Evolutionary conservation across 2,797 vertebrate species (phyloP).

Genomic region (Micropoecilia bifurca): DNA sequence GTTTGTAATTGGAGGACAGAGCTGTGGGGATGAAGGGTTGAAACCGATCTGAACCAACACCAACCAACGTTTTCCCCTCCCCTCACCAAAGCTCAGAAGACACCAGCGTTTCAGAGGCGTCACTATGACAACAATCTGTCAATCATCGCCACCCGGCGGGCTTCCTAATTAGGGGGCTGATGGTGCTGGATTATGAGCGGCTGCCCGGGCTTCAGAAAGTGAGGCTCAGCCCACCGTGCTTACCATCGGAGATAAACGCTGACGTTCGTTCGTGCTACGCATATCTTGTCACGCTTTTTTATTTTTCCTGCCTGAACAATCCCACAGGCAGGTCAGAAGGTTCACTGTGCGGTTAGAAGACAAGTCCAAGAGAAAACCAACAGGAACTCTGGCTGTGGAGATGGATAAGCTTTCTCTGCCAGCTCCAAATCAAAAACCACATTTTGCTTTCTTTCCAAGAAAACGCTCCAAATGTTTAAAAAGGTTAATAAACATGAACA

Average conservation of each 20-base stretch:
- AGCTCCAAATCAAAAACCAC: conserved; percentile 32
- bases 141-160: conserved; percentile 64
- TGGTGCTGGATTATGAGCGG: conserved; percentile 48
- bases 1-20: conserved; percentile 60
- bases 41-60: conserved; percentile 80
- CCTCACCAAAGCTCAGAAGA: conserved; percentile 63
- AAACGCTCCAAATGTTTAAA: conserved; percentile 18
- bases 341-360: conserved; percentile 13
- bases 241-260: conserved; percentile 24
- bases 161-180: conserved; percentile 47
- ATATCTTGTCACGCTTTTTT: conserved; percentile 18
- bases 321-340: conserved; percentile 24
- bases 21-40: conserved; percentile 63
- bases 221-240: conserved; percentile 28
- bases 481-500: neutral
- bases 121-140: conserved; percentile 79
- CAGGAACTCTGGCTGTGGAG: conserved; percentile 26
- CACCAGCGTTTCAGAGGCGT: conserved; percentile 69
- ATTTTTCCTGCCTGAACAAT: neutral
- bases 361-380: conserved; percentile 16
- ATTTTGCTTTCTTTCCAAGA: conserved; percentile 24
- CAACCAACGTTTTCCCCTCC: conserved; percentile 63
- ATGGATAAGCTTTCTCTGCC: conserved; percentile 3
- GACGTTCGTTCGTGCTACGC: conserved; percentile 5
- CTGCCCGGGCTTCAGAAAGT: conserved; percentile 36